Conservation (phyloP, 2,113 vertebrate species). For the Murina feae region DNA sequence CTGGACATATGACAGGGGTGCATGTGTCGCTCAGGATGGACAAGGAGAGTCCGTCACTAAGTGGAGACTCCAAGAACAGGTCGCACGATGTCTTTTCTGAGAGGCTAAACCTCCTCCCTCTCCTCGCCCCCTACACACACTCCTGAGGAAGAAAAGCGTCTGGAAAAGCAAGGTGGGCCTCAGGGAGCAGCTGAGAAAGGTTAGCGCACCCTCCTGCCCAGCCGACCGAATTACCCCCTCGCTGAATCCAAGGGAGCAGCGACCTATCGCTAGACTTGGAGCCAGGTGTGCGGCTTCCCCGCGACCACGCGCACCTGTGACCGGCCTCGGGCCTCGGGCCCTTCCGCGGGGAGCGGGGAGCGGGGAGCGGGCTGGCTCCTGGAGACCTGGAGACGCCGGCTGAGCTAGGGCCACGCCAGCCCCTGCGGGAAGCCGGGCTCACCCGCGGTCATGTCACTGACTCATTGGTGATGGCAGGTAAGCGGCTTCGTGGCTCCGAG, state of each 20-base stretch:
- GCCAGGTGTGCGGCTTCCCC: background rate
- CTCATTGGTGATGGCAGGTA: background rate
- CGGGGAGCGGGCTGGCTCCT: accelerated
- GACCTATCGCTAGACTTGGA: background rate
- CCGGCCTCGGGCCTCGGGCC: background rate
- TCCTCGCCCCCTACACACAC: no score
- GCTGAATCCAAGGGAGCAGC: no score
- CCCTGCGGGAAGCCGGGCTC: background rate
- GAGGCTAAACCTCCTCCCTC: background rate
- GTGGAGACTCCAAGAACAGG: background rate
- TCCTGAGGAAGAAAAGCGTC: background rate
- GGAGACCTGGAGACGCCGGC: accelerated
- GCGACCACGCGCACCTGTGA: background rate
- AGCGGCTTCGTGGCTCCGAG: background rate
- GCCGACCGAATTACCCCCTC: background rate
- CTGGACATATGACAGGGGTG: accelerated
- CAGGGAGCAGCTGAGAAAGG: background rate
- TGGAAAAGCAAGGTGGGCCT: background rate
- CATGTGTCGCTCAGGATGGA: background rate
- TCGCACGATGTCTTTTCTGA: background rate
- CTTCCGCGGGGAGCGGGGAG: no score
- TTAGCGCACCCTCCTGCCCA: background rate
- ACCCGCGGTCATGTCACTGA: background rate
- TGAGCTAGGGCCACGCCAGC: accelerated
- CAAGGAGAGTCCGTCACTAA: accelerated